A percentile compares a stretch with the other conserved stretches of the same genome.
Evolutionary conservation across 2,888 invertebrate genomes (phyloP).

Genomic region (Agonopterix alstromeriana): DNA sequence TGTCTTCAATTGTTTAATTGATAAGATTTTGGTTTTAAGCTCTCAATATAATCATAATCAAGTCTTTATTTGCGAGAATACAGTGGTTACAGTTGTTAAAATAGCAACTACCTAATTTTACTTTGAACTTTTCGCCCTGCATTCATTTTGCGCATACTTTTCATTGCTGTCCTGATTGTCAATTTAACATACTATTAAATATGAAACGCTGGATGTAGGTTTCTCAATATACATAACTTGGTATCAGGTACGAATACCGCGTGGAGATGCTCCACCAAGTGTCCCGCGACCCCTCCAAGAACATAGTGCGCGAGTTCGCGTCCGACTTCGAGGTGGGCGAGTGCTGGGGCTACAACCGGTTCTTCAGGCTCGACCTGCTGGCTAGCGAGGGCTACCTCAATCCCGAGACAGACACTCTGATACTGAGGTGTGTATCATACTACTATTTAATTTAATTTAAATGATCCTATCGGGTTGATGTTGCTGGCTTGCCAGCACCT

Average conservation of each 20-base stretch:
- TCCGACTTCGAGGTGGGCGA: conserved; percentile 97
- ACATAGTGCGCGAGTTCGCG: conserved; percentile 95
- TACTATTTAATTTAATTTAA: too few relatives aligned
- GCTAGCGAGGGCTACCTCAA: conserved; percentile 94
- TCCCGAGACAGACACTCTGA: conserved; percentile 88
- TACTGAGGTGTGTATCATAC: conserved; percentile 79
- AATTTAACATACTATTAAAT: neutral
- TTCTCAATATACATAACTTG: conserved; percentile 8
- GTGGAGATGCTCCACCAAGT: conserved; percentile 97
- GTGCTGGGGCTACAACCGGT: conserved; percentile 97
- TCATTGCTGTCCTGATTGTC: neutral
- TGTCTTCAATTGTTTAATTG: too few relatives aligned
- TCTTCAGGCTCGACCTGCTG: conserved; percentile 91
- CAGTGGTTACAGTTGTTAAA: too few relatives aligned
- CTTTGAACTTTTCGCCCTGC: neutral
- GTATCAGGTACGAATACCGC: conserved; percentile 88
- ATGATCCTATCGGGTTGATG: too few relatives aligned
- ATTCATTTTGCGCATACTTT: neutral
- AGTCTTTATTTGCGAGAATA: too few relatives aligned
- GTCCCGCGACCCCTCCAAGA: conserved; percentile 87
- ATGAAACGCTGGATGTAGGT: neutral
- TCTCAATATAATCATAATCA: too few relatives aligned
- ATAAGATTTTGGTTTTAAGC: too few relatives aligned
- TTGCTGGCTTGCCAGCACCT: too few relatives aligned
- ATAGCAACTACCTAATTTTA: too few relatives aligned